Percentiles rank a stretch among this genome's conserved stretches.
Evolutionary conservation across 2,888 invertebrate genomes (phyloP).

Genomic region (Coelinius sp.): DNA sequence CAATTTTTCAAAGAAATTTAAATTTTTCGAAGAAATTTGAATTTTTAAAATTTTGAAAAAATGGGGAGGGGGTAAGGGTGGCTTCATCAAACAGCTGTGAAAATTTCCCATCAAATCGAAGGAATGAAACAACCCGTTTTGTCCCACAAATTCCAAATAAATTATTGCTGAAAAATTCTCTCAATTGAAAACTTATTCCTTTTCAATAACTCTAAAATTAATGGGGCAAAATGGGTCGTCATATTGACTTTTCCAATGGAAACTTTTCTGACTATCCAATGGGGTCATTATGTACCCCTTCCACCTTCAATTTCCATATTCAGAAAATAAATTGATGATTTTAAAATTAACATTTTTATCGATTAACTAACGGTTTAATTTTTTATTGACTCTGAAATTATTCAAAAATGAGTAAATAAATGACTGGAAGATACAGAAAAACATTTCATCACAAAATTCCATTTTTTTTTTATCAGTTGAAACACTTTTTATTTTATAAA

Average conservation of each 20-base stretch:
- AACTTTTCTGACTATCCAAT: not conserved
- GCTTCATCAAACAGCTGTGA: too few species aligned
- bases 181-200: too few species aligned
- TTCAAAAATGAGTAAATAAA: not conserved
- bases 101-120: too few species aligned
- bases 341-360: not conserved
- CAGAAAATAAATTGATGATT: not conserved
- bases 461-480: not conserved
- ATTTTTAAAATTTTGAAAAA: too few species aligned
- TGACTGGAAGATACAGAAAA: not conserved
- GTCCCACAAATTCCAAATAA: too few species aligned
- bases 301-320: not conserved
- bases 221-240: not conserved
- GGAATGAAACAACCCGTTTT: too few species aligned
- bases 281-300: not conserved
- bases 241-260: not conserved
- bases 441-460: not conserved
- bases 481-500: not conserved
- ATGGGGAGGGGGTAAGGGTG: too few species aligned
- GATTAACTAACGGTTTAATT: not conserved
- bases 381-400: not conserved
- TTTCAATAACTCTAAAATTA: too few species aligned
- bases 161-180: too few species aligned
- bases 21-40: too few species aligned
- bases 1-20: too few species aligned